These are phyloP conservation scores for Acronicta leporina DNA, from an alignment of 2,888 invertebrate species.

Conservation along the genomic window DNA sequence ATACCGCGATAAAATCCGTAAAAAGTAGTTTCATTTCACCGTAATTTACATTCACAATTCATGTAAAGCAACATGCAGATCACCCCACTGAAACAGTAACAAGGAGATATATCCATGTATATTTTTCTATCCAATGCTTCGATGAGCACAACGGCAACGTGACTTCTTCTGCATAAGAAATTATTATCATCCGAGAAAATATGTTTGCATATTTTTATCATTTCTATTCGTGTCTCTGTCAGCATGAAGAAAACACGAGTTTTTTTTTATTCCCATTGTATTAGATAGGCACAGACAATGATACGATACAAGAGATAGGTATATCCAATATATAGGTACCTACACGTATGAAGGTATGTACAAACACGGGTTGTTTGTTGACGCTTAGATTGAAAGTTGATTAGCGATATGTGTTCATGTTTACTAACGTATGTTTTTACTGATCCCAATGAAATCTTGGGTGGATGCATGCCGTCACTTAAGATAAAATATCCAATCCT, in stretches of 20 bases:
- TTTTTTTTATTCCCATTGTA: conserved; percentile 20
- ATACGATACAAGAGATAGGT: conserved; percentile 4
- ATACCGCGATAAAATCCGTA: no score
- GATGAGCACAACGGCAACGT: conserved; percentile 57
- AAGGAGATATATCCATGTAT: conserved; percentile 6
- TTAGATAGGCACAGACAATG: conserved; percentile 3
- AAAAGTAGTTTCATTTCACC: no score
- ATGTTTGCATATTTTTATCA: conserved; percentile 36
- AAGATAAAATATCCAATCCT: no score
- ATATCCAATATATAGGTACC: not conserved
- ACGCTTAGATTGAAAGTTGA: conserved; percentile 40
- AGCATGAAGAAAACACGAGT: conserved; percentile 23
- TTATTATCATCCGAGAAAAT: conserved; percentile 51
- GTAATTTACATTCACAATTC: not conserved
- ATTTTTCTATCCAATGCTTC: conserved; percentile 42
- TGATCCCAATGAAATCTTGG: conserved; percentile 19
- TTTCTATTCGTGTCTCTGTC: conserved; percentile 13
- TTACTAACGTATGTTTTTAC: conserved; percentile 27
- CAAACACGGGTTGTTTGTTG: conserved; percentile 35
- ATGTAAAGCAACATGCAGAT: not conserved
- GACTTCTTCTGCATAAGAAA: conserved; percentile 62
- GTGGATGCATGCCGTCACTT: not conserved
- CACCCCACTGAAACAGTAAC: not conserved
- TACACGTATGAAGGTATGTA: conserved; percentile 14
- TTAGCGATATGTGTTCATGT: conserved; percentile 36